These are phyloP conservation scores for Lithobates sylvaticus DNA, from an alignment of 2,797 vertebrate species.

Conservation along the genomic window DNA sequence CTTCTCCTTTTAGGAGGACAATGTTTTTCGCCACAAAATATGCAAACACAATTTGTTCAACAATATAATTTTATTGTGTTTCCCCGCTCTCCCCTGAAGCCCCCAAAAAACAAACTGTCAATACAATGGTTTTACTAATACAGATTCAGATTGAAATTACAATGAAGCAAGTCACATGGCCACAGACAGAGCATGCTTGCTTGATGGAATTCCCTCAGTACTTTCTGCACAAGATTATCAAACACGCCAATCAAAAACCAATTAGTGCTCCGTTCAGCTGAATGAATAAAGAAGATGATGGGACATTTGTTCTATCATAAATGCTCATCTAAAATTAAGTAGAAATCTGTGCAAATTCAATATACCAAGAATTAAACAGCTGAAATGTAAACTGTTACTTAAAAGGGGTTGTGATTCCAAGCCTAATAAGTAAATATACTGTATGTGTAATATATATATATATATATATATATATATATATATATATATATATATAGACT, in stretches of 20 bases:
- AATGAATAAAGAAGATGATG: background rate
- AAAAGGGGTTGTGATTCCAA: background rate
- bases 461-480: too few species aligned
- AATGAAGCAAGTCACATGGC: constrained; percentile 77
- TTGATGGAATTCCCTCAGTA: constrained; percentile 56
- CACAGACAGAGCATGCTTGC: constrained; percentile 74
- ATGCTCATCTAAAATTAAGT: background rate
- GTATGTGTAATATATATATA: too few species aligned
- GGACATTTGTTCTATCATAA: background rate
- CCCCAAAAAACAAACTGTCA: constrained; percentile 64
- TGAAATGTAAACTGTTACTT: background rate
- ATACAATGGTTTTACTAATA: constrained; percentile 69
- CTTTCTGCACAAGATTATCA: constrained; percentile 64
- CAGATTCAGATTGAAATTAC: constrained; percentile 76
- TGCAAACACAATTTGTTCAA: constrained; percentile 11
- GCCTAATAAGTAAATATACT: too few species aligned
- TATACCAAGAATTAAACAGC: background rate
- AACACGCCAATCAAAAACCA: background rate
- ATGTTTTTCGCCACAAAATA: background rate
- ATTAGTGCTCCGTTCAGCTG: background rate
- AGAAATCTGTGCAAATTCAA: background rate
- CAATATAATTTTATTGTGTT: constrained; percentile 76
- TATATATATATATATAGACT: too few species aligned
- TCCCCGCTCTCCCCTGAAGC: constrained; percentile 59
- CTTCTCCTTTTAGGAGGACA: background rate